Base-by-base conservation (phyloP, 2,888 invertebrate genomes). In the Mythimna lalbum region DNA sequence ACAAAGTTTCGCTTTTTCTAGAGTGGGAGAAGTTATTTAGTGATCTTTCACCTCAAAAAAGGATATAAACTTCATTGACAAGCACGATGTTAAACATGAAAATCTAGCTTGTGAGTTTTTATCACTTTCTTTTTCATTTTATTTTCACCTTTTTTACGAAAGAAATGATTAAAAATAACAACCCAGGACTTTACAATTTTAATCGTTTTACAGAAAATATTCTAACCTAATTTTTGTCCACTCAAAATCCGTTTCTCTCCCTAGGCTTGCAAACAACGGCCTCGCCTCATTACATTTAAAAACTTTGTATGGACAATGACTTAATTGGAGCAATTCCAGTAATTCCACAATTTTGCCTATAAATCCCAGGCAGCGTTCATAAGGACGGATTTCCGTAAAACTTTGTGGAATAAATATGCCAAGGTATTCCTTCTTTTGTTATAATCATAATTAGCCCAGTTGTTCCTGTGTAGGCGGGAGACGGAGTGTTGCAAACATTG, bases 371-470 rank as follows among this genome's bases (percentile, higher is more conserved):
- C 71, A 69, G 21, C 73, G 69, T 75, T 84, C 80, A 66, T 76
- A 85, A 78, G 67, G 74, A 81, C 74, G 79, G 76, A 81, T 72
- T 75, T 73, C 64, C 53, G 39, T 65, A 61, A 82, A 86, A 86
- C 73, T 87, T 87, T 64, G 39, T 53, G 79, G 72, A 81, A 84
- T 85, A 85, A 86, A 84, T 84, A 84, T 83, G 71, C 65, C 50
- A 71, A 81, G 78, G 78, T 79, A 75, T 52, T 39, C 10, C 36
- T 52, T 65, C 67, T 57, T 57, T 57, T 53, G 57, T 43, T 69
- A 10, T 68, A 27, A 71, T 80, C 75, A 70, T 63, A 63, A 71
- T 75, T 59, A 76, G 21, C 43, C 55, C n/a, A 21, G 6, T 62
- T 23, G 36, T 31, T 62, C 69, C 64, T 50, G n/a, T 6, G 64